Evolutionary conservation across 2,888 invertebrate genomes (phyloP).

Genomic region (Apotomis betuletana): DNA sequence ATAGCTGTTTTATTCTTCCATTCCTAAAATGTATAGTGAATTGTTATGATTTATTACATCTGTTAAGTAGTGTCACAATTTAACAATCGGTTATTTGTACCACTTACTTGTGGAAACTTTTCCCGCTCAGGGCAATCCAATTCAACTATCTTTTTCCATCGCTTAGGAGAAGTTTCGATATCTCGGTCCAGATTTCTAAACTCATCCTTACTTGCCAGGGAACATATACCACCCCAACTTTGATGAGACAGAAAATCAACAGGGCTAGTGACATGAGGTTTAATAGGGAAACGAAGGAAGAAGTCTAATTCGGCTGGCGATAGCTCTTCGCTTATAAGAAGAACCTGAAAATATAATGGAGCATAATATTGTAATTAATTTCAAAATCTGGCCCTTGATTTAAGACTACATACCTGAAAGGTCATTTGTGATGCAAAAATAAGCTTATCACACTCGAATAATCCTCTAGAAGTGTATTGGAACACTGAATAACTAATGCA

Average conservation of each 20-base stretch:
- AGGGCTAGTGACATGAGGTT: slow-evolving; percentile 96
- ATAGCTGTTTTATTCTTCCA: slow-evolving; percentile 98
- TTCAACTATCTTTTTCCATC: slow-evolving; percentile 98
- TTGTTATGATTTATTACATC: too few relatives aligned
- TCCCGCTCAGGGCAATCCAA: slow-evolving; percentile 97
- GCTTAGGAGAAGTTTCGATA: slow-evolving; percentile 97
- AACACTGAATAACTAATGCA: slow-evolving; percentile 97
- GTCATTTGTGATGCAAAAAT: slow-evolving; percentile 98
- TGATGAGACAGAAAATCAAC: slow-evolving; percentile 96
- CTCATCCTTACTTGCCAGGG: slow-evolving; percentile 94
- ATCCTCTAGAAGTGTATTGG: slow-evolving; percentile 95
- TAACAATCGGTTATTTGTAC: too few relatives aligned
- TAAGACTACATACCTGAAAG: slow-evolving; percentile 87
- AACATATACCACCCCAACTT: slow-evolving; percentile 98
- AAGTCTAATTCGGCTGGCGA: slow-evolving; percentile 94
- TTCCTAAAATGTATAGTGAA: slow-evolving; percentile 78
- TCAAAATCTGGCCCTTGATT: not conserved
- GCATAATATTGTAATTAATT: too few relatives aligned
- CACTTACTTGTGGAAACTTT: slow-evolving; percentile 93
- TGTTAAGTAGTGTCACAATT: too few relatives aligned
- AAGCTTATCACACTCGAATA: slow-evolving; percentile 98
- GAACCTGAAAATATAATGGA: slow-evolving; percentile 83
- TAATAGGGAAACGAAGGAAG: slow-evolving; percentile 94
- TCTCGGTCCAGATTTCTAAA: slow-evolving; percentile 97
- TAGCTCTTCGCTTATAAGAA: slow-evolving; percentile 94